Evolutionary conservation across 2,797 vertebrate genomes (phyloP).

Genomic region (Chloroceryle inda): DNA sequence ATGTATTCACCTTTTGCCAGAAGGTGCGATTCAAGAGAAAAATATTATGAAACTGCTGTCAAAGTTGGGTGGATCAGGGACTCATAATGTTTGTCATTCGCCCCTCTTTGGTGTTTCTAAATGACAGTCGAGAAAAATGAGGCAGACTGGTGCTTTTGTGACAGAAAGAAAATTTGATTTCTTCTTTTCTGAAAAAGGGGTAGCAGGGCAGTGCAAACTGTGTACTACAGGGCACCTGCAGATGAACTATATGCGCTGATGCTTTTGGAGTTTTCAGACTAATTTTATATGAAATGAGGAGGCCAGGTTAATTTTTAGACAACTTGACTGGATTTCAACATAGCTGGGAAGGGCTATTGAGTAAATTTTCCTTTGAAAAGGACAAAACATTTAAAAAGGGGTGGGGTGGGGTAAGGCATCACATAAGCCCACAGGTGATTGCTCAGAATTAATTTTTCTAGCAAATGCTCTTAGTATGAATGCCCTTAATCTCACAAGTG

Average conservation of each 20-base stretch:
- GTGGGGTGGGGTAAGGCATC: not conserved
- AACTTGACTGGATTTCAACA: not conserved
- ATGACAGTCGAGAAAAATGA: slow-evolving; percentile 1
- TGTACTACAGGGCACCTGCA: not conserved
- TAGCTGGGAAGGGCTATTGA: not conserved
- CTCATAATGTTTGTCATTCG: slow-evolving; percentile 40
- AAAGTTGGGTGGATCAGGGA: not conserved
- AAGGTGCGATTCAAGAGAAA: slow-evolving; percentile 23
- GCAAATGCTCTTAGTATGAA: not conserved
- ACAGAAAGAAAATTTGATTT: not conserved
- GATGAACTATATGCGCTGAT: not conserved
- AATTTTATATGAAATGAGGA: not conserved
- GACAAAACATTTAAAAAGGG: not conserved
- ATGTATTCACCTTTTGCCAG: slow-evolving; percentile 50
- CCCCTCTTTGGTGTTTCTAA: slow-evolving; percentile 12
- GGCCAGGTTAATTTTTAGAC: not conserved
- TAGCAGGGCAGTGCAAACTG: not conserved
- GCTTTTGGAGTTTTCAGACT: not conserved
- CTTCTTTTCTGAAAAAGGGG: not conserved
- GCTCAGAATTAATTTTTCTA: not conserved
- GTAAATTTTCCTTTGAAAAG: not conserved
- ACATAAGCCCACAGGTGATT: not conserved
- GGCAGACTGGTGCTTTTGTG: not conserved
- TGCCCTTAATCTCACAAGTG: not conserved
- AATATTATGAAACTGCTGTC: slow-evolving; percentile 64